Base-by-base conservation (phyloP, 2,113 vertebrate species). In the Salminus brasiliensis region DNA sequence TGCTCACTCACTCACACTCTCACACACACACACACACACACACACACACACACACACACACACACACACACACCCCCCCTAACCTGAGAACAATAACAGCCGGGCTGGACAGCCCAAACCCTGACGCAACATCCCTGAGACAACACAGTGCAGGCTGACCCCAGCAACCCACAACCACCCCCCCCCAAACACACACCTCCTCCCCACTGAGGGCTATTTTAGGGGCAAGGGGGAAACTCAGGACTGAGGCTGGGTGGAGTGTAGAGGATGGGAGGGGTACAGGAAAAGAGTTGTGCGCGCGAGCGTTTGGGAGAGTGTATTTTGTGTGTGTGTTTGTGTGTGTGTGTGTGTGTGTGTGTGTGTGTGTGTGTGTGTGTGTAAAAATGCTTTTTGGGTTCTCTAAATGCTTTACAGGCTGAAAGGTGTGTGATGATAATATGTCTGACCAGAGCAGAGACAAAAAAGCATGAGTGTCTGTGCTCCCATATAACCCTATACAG, bases 41-140 rank as follows among this genome's bases (percentile, higher is more conserved):
- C 34, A 34, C 43, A 30, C 21, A 5, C 34, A n/a, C 32, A 23
- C 41, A 30, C 15, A 2, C 49, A 65, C 7, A 0, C 21, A 68
- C 53, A 4, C 73, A 55, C 57, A 30, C 60, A 39, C 9, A 4
- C 36, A 4, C n/a, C n/a, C n/a, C 6, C 75, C 74, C 80, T 68
- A 45, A 73, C 78, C 65, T 80, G 63, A 74, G 88, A 90, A 92
- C 91, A 93, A 93, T 90, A 86, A 89, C 86, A 72, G 76, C 63
- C 75, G 76, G 65, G 36, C 84, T 65, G 57, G 30, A 72, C 76
- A 55, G 60, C 88, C 89, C 87, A 80, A 67, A 72, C 32, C 0
- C 81, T 90, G 89, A 89, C 87, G 81, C 68, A 76, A 87, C 84
- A 84, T 90, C 92, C 89, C 76, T 57, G 75, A 1, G 77, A 78